Base-by-base conservation (phyloP, 2,113 vertebrate genomes). In the Rhea americana region DNA sequence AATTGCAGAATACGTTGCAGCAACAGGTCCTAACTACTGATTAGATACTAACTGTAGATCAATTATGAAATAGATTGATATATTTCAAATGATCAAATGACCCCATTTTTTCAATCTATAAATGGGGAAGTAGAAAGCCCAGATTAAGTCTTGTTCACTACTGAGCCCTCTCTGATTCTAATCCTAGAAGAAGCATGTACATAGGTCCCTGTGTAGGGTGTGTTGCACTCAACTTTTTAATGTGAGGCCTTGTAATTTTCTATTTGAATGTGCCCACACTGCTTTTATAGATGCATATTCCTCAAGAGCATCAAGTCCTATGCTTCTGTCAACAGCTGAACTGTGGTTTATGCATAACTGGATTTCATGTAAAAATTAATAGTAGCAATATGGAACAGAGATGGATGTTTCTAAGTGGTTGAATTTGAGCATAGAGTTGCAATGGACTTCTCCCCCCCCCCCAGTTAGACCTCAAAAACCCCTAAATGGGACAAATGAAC, bases 311-410 rank as follows among this genome's bases (percentile, higher is more conserved):
- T 28, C 90, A 96, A 90, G 47, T 22, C 35, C 66, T 74, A 62
- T 87, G 86, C 79, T 87, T 93, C 65, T 85, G 85, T 90, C 91
- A 75, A 65, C 55, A 94, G 61, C 25, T 80, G 26, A 43, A 7
- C 51, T 95, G 94, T 93, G 88, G 93, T 95, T 97, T 96, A 92
- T 82, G 50, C 6, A 11, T 89, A 90, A 67, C 73, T 50, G 58
- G 43, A 89, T 91, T 96, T 92, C 35, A 85, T 80, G 53, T 93
- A 82, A 93, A 96, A 97, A 79, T 89, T 94, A 82, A 65, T 87
- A 96, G 79, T 74, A 93, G 81, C 32, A 66, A 47, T 67, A 67
- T 85, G 89, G 37, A 95, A 87, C 67, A 74, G 53, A 87, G 85
- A 82, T 81, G 37, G 75, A 70, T 78, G 47, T 63, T 93, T 89